Evolutionary conservation across 2,888 invertebrate species (phyloP), one percentile per base, ranked within the genome.

Genomic region (Ectemnius cavifrons): DNA sequence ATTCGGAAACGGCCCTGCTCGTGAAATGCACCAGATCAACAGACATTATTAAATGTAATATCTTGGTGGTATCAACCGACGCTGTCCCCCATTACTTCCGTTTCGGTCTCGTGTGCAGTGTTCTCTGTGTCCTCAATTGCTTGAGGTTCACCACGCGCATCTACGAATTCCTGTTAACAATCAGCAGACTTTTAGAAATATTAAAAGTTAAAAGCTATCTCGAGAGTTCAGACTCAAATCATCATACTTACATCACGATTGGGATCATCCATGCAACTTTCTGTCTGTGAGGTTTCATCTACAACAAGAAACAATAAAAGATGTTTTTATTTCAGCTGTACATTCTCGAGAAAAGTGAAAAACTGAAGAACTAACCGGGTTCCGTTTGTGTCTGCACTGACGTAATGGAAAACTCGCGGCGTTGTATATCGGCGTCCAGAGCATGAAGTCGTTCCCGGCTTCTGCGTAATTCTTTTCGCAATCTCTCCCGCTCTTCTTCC

Each of bases 401-500:
- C 6, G 65, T 71, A 2, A 82, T 85, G 20, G 83, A 77, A 45
- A 83, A 82, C 61, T 89, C 88, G 58, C 88, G 86, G 45, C 87
- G 87, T 67, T 90, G 89, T 60, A 87, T 86, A 14, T 90, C 89
- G 14, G 83, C 82, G 49, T 91, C 90, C 16, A 93, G 92, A 81
- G 93, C 93, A 88, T 95, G 95, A 75, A 95, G 91, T 86, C 94
- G 94, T 89, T 96, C 96, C 83, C 95, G 93, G 78, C 94, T 93
- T 87, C 93, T 93, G 85, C 95, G 94, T 85, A 96, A 91, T 89
- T 96, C 96, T 82, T 94, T 94, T 52, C 96, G 93, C 85, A 96
- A 91, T 84, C 94, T 92, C 86, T 95, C 95, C 71, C 95, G 92
- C 89, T 96, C 96, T 86, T 95, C 95, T 89, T 96, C 96, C 83